Evolutionary conservation across 2,113 vertebrate genomes (phyloP).

Genomic region (Catagonus wagneri): DNA sequence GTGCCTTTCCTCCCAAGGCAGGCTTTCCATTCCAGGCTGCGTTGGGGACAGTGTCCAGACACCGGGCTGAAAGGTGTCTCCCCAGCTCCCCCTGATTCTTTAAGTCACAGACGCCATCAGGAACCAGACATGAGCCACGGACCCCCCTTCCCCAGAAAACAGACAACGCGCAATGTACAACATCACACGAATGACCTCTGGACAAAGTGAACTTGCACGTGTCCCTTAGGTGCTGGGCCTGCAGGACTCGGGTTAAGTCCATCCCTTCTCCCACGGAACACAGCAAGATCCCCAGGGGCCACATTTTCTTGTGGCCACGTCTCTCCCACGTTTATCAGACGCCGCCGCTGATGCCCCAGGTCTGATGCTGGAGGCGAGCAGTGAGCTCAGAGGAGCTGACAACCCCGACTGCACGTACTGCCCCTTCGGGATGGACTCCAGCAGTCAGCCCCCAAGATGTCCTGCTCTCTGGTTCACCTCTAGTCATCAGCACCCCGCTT

Average conservation of each 20-base stretch:
- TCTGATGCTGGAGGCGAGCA: background rate
- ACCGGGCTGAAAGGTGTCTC: background rate
- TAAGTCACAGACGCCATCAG: background rate
- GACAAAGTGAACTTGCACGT: fast-evolving
- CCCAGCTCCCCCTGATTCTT: background rate
- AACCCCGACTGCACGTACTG: fast-evolving
- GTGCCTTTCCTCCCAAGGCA: background rate
- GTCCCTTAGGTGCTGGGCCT: background rate
- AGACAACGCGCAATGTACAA: background rate
- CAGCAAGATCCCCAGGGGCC: background rate
- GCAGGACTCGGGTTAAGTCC: background rate
- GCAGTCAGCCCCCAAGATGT: too few species aligned
- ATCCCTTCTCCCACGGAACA: background rate
- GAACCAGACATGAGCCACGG: background rate
- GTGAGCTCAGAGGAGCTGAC: background rate
- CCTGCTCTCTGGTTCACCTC: background rate
- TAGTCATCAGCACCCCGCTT: background rate
- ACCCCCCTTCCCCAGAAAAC: background rate
- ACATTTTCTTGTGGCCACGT: fast-evolving
- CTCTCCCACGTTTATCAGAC: too few species aligned
- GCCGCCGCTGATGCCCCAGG: fast-evolving
- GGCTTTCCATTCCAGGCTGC: background rate
- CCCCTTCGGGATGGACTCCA: background rate
- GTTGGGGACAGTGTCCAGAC: background rate
- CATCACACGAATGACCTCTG: fast-evolving